Evolutionary conservation across 2,797 vertebrate genomes (phyloP), one percentile per base, ranked within the genome.

Genomic region (Myotis daubentonii): DNA sequence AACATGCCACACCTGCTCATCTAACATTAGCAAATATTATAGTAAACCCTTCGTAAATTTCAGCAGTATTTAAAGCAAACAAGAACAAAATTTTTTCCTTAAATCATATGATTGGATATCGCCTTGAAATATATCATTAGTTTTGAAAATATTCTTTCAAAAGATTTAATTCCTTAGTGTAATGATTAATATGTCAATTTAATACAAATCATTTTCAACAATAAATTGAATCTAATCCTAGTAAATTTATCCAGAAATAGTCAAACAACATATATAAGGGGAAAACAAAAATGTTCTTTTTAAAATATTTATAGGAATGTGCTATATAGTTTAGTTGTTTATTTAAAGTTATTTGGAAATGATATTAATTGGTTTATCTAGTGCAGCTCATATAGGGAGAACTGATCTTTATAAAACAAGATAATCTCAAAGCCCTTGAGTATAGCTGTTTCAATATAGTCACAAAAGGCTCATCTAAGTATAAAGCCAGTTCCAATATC

Each of bases 11-110:
- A 94, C 86, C 75, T 93, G 92, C 30, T 94, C 60, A 87, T 88
- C 44, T 84, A 91, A 92, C 86, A 70, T 60, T 89, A 87, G 90
- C 76, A 97, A 97, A 97, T 94, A 96, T 83, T 97, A 74, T 41
- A 83, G 60, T 49, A 94, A 96, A 97, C 96, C 88, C 76, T 96
- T 55, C 71, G 79, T 95, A 96, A 96, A 97, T 96, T 93, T 49
- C 72, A 96, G 7, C 20, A 93, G 44, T 20, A 91, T 89, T 93
- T 94, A 89, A 89, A 81, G 25, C 85, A 96, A 96, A 95, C 41
- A 93, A 70, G 49, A 84, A 81, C 23, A 80, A 94, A 94, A 95
- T 91, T 22, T 95, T 55, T 93, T 93, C 44, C 74, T 87, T 92
- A 86, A 68, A 76, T 85, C 78, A 87, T 84, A n/a, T 80, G 51